Percentiles rank a stretch among this genome's conserved stretches.
phyloP scores from a whole-genome alignment of 2,113 vertebrate genomes.

The Pelmatolapia mariae region DNA sequence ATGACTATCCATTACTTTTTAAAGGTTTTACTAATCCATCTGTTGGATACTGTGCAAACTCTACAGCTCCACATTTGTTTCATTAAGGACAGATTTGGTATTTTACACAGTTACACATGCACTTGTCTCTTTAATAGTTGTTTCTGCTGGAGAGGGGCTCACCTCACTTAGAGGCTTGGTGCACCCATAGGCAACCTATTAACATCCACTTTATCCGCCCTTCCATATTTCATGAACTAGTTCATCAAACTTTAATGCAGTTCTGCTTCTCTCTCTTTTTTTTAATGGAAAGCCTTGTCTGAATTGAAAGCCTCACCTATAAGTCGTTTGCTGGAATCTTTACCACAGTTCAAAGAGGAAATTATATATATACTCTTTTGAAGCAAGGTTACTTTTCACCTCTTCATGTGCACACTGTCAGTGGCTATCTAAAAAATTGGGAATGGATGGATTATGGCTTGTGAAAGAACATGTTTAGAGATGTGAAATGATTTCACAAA shows the following conservation, averaged over 20 bases:
- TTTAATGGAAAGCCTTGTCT: slow-evolving; percentile 40
- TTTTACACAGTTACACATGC: neutral
- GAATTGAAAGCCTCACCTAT: neutral
- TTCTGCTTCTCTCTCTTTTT: slow-evolving; percentile 8
- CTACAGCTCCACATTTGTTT: neutral
- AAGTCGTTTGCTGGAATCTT: neutral
- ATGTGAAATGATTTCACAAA: slow-evolving; percentile 16
- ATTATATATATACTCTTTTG: neutral
- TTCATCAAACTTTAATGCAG: slow-evolving; percentile 52
- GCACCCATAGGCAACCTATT: slow-evolving; percentile 46
- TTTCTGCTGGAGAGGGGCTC: neutral
- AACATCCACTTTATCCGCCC: slow-evolving; percentile 41
- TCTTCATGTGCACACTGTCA: neutral
- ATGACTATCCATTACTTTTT: neutral
- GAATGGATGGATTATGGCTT: neutral
- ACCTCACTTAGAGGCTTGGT: slow-evolving; percentile 8
- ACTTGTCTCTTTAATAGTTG: neutral
- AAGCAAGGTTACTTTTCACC: neutral
- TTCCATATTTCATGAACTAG: slow-evolving; percentile 56
- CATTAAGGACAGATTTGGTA: neutral
- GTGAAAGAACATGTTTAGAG: slow-evolving; percentile 12
- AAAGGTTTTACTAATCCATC: slow-evolving; percentile 15
- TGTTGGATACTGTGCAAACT: neutral
- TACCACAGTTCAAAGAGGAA: neutral
- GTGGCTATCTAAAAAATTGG: neutral